Evolutionary conservation across 2,797 vertebrate genomes (phyloP).

Genomic region (Molossus alvarezi): DNA sequence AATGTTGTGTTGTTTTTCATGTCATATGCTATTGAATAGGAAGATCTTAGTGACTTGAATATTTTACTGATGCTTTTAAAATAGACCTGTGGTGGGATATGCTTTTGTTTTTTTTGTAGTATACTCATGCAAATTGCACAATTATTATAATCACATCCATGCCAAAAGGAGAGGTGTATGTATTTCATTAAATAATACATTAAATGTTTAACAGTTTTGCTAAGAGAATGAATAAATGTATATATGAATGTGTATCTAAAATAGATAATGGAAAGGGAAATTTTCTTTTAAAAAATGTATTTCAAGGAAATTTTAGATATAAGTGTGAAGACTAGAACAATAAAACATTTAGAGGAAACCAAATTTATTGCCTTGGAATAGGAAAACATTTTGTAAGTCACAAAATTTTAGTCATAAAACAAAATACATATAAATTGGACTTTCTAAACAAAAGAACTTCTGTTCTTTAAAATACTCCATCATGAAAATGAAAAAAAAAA

Average conservation of each 20-base stretch:
- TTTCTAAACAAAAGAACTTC: not conserved
- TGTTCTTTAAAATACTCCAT: not conserved
- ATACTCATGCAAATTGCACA: not conserved
- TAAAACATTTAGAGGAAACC: not conserved
- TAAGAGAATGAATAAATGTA: not conserved
- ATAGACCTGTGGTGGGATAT: not conserved
- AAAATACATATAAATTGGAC: not conserved
- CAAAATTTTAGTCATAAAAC: not conserved
- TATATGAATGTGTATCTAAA: not conserved
- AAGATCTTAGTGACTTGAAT: not conserved
- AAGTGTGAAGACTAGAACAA: not conserved
- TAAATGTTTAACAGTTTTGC: not conserved
- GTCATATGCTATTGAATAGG: not conserved
- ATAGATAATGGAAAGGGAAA: not conserved
- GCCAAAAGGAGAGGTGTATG: not conserved
- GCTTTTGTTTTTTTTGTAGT: not conserved
- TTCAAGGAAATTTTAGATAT: not conserved
- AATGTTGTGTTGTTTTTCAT: not conserved
- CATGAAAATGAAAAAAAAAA: not conserved
- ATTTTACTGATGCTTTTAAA: conserved; percentile 21
- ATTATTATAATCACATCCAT: not conserved
- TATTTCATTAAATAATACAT: conserved; percentile 15
- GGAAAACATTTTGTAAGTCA: not conserved
- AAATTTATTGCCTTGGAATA: not conserved
- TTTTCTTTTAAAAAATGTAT: not conserved